A percentile compares a stretch with the other conserved stretches of the same genome.
phyloP scores from a whole-genome alignment of 1,140 invertebrate genomes.

The Drosophila micromelanica region DNA sequence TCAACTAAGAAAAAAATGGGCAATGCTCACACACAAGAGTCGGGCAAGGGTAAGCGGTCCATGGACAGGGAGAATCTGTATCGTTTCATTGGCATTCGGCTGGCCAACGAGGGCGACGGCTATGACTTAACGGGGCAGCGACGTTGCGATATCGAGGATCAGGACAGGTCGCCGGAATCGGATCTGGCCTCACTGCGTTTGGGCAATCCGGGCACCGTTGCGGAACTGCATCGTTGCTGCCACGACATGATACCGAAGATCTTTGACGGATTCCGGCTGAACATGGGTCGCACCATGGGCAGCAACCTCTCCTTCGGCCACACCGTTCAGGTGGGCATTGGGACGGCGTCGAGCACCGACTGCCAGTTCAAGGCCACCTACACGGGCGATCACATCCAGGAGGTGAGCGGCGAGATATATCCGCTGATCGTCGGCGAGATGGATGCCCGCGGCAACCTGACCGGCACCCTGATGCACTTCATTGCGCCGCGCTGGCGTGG shows the following conservation, averaged over 20 bases:
- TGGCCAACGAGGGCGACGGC: conserved; percentile 36
- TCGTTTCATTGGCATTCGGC: conserved; percentile 29
- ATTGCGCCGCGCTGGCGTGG: conserved; percentile 9
- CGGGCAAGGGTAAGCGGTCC: too few relatives aligned
- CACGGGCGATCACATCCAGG: not conserved
- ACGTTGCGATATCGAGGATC: not conserved
- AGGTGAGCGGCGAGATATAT: conserved; percentile 14
- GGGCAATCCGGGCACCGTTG: conserved; percentile 28
- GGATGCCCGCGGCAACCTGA: conserved; percentile 30
- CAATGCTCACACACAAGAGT: not conserved
- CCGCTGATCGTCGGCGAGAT: conserved; percentile 21
- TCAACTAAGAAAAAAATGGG: not conserved
- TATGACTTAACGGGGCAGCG: conserved; percentile 1
- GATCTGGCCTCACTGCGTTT: not conserved
- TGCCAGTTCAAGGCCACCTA: conserved; percentile 28
- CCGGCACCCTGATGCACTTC: conserved; percentile 14
- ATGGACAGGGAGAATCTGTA: conserved; percentile 24
- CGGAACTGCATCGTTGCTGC: conserved; percentile 26
- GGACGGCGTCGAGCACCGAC: not conserved
- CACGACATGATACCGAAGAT: conserved; percentile 24
- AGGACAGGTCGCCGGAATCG: not conserved
- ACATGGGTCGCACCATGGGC: not conserved
- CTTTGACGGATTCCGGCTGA: conserved; percentile 40
- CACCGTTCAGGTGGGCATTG: conserved; percentile 4
- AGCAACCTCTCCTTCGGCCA: conserved; percentile 22